Percentiles rank a stretch among this genome's conserved stretches.
Conservation (phyloP, 1,140 invertebrate genomes). For the Platyura marginata region DNA sequence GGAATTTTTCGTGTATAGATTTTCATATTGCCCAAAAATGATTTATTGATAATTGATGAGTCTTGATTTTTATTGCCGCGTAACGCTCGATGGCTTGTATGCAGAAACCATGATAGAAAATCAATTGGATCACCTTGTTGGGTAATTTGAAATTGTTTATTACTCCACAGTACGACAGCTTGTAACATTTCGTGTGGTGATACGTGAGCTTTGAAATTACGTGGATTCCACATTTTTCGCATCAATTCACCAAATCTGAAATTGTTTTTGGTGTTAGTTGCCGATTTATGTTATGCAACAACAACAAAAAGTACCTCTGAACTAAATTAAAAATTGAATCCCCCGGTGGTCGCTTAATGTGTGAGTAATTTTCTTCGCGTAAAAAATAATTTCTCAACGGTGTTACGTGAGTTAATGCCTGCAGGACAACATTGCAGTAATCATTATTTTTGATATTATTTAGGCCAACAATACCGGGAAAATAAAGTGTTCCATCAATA, state of each 20-base stretch:
- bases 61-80: slow-evolving; percentile 70
- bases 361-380: slow-evolving; percentile 78
- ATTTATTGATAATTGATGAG: slow-evolving; percentile 86
- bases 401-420: slow-evolving; percentile 87
- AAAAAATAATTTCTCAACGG: slow-evolving; percentile 92
- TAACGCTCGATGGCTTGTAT: slow-evolving; percentile 77
- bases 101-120: slow-evolving; percentile 92
- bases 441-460: slow-evolving; percentile 99
- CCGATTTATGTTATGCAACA: too few species aligned
- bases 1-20: slow-evolving; percentile 90
- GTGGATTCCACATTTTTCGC: slow-evolving; percentile 96
- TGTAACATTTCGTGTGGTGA: slow-evolving; percentile 99
- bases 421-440: slow-evolving; percentile 96
- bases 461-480: slow-evolving; percentile 89
- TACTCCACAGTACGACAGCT: slow-evolving; percentile 94
- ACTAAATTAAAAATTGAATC: slow-evolving; percentile 83
- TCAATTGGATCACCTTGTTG: slow-evolving; percentile 96
- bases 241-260: slow-evolving; percentile 95
- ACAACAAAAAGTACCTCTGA: too few species aligned
- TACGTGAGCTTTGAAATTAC: slow-evolving; percentile 98
- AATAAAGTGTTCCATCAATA: slow-evolving; percentile 91
- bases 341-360: slow-evolving; percentile 79
- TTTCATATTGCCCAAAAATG: slow-evolving; percentile 88
- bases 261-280: too few species aligned
- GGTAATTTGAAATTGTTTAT: slow-evolving; percentile 96